These are phyloP conservation scores for Rhineura floridana DNA, from an alignment of 2,113 vertebrate species.

Conservation along the genomic window DNA sequence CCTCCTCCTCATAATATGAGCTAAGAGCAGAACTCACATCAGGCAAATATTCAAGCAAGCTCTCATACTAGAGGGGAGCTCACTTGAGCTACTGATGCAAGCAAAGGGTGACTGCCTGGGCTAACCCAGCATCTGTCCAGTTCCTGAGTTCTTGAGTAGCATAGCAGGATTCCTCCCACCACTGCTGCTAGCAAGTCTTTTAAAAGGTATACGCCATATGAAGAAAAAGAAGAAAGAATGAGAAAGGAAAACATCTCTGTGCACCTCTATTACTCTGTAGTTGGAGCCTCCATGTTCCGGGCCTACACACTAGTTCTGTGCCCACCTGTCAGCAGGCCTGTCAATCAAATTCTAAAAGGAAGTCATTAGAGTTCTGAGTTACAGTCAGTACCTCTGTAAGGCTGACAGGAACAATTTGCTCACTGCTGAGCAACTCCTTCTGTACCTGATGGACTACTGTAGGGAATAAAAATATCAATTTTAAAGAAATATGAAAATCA, in stretches of 20 bases:
- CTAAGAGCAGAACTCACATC: background rate
- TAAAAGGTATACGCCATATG: background rate
- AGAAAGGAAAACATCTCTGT: background rate
- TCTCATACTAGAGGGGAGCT: background rate
- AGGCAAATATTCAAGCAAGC: background rate
- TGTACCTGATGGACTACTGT: background rate
- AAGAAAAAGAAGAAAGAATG: too few species aligned
- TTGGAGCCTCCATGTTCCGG: background rate
- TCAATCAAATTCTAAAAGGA: constrained; percentile 13
- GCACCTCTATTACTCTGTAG: background rate
- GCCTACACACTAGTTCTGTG: background rate
- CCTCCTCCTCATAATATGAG: too few species aligned
- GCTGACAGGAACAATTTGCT: background rate
- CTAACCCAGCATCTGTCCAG: background rate
- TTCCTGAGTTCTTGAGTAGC: background rate
- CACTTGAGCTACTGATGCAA: background rate
- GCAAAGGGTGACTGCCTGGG: background rate
- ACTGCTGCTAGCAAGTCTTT: background rate
- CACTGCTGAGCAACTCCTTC: background rate
- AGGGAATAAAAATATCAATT: background rate
- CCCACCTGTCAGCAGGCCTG: background rate
- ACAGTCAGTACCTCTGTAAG: background rate
- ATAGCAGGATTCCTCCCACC: background rate
- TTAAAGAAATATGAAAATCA: background rate
- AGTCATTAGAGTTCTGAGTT: background rate